A percentile compares a stretch with the other conserved stretches of the same genome.
Conservation (phyloP, 2,797 vertebrate genomes). For the Myotis findleyi region DNA sequence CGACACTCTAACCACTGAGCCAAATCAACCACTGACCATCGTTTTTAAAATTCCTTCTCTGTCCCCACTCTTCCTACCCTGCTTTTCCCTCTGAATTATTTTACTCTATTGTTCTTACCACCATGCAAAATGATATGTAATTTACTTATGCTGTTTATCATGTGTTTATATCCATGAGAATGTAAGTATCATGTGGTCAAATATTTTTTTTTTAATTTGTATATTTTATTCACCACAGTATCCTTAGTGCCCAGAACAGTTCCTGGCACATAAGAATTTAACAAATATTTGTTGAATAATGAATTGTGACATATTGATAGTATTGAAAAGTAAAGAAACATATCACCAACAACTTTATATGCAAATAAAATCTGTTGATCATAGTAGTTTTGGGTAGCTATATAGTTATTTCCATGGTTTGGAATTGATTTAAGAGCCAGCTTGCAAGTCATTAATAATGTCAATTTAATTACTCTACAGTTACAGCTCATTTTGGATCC, state of each 20-base stretch:
- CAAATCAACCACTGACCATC: background rate
- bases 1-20: too few species aligned
- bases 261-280: conserved; percentile 23
- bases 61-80: background rate
- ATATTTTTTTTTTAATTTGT: background rate
- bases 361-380: conserved; percentile 71
- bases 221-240: background rate
- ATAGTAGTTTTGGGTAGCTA: conserved; percentile 61
- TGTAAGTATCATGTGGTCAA: background rate
- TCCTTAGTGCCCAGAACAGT: background rate
- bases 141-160: background rate
- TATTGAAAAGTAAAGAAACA: conserved; percentile 60
- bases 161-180: background rate
- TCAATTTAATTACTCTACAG: conserved; percentile 80
- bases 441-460: conserved; percentile 80
- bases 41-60: background rate
- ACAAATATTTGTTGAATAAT: conserved; percentile 52
- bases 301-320: conserved; percentile 50
- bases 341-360: conserved; percentile 68
- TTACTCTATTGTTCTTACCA: background rate
- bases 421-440: conserved; percentile 79
- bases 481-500: conserved; percentile 81
- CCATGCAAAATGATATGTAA: background rate
- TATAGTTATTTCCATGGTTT: conserved; percentile 75
- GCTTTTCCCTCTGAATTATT: background rate